Evolutionary conservation across 2,888 invertebrate species (phyloP).

Genomic region (Keiferia lycopersicella): DNA sequence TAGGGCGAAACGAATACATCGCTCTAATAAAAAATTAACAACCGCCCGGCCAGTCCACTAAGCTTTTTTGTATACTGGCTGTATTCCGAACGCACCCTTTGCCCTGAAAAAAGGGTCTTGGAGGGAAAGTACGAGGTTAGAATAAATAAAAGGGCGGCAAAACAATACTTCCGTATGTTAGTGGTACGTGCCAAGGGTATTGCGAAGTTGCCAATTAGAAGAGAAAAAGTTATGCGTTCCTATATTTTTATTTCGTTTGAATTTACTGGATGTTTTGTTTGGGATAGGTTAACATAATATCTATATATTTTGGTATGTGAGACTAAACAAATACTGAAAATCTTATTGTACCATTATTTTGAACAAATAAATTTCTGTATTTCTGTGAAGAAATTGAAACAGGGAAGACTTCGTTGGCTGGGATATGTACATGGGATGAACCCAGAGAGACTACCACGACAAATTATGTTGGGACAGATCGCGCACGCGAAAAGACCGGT

Average conservation of each 20-base stretch:
- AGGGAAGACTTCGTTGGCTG: no score
- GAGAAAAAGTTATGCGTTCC: background rate
- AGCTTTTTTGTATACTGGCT: conserved; percentile 23
- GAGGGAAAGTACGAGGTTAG: conserved; percentile 49
- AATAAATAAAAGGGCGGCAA: conserved; percentile 55
- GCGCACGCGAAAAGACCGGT: no score
- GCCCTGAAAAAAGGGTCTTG: conserved; percentile 40
- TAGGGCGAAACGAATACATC: conserved; percentile 6
- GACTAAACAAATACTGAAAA: no score
- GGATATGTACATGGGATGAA: no score
- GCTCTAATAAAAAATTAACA: conserved; percentile 16
- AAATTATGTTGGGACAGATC: no score
- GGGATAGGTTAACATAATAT: no score
- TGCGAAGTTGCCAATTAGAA: conserved; percentile 26
- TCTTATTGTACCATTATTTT: no score
- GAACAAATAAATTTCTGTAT: no score
- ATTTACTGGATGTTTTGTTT: background rate
- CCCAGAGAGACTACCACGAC: no score
- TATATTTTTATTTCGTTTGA: background rate
- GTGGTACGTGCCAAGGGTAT: conserved; percentile 31
- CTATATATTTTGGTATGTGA: no score
- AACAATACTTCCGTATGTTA: conserved; percentile 50
- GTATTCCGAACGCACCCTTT: conserved; percentile 26
- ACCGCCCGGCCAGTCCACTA: conserved; percentile 15
- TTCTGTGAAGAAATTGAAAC: no score